Percentiles rank a stretch among this genome's conserved stretches.
phyloP scores from a whole-genome alignment of 2,113 vertebrate species.

The Archocentrus centrarchus region DNA sequence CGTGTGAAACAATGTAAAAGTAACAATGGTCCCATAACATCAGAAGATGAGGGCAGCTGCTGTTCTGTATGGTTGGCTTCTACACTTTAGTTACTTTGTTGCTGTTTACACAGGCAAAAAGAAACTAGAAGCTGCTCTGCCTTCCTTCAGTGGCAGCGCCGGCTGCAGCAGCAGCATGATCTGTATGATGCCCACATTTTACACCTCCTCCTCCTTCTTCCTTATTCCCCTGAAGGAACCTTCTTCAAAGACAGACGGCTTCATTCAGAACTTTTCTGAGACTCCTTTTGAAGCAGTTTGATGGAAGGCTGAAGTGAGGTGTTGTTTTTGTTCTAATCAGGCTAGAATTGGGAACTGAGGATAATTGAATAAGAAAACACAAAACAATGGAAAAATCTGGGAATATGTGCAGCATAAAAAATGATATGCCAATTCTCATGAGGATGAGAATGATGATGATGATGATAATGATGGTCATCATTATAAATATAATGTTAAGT shows the following conservation, averaged over 20 bases:
- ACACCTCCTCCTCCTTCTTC: neutral
- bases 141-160: neutral
- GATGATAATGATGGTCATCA: neutral
- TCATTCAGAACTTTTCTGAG: neutral
- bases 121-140: neutral
- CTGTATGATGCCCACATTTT: constrained; percentile 11
- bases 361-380: neutral
- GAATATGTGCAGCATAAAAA: neutral
- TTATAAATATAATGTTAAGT: neutral
- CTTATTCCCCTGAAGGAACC: neutral
- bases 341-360: neutral
- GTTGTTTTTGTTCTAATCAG: constrained; percentile 11
- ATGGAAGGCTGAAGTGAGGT: neutral
- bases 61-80: too few species aligned
- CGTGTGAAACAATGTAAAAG: too few species aligned
- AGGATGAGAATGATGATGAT: too few species aligned
- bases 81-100: too few species aligned
- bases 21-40: too few species aligned
- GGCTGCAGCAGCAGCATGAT: neutral
- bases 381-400: neutral
- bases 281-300: neutral
- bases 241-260: constrained; percentile 8
- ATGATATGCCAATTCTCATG: neutral
- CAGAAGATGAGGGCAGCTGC: too few species aligned
- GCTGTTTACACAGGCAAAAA: too few species aligned